Percentiles rank a stretch among this genome's conserved stretches.
Evolutionary conservation across 2,888 invertebrate species (phyloP).

Genomic region (Drosophila mulleri): DNA sequence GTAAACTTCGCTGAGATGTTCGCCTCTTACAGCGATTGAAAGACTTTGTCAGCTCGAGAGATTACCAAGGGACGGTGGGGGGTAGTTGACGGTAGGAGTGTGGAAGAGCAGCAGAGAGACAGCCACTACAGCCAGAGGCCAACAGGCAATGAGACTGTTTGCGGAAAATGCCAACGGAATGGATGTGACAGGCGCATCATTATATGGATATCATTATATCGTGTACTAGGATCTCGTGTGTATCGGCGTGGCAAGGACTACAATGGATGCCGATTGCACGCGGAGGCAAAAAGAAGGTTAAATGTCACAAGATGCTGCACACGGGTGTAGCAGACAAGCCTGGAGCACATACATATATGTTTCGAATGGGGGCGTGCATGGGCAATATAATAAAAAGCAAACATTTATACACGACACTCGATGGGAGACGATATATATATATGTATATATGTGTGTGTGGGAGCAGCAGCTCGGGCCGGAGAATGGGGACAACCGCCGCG

Average conservation of each 20-base stretch:
- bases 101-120: background rate
- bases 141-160: slow-evolving; percentile 15
- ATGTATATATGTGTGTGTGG: background rate
- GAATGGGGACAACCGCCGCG: slow-evolving; percentile 48
- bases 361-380: slow-evolving; percentile 57
- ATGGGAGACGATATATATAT: slow-evolving; percentile 28
- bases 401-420: slow-evolving; percentile 79
- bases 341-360: slow-evolving; percentile 15
- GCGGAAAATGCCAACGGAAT: slow-evolving; percentile 56
- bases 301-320: slow-evolving; percentile 74
- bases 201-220: slow-evolving; percentile 83
- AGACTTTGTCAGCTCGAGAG: slow-evolving; percentile 19
- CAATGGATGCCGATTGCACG: slow-evolving; percentile 54
- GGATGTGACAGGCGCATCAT: slow-evolving; percentile 83
- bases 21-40: slow-evolving; percentile 2
- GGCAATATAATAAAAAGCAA: slow-evolving; percentile 80
- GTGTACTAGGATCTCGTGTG: slow-evolving; percentile 76
- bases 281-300: slow-evolving; percentile 52
- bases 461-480: slow-evolving; percentile 36
- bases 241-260: slow-evolving; percentile 56
- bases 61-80: background rate
- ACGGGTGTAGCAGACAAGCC: slow-evolving; percentile 22
- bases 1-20: slow-evolving; percentile 33
- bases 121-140: slow-evolving; percentile 14
- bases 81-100: background rate